Percentiles rank a stretch among this genome's conserved stretches.
Conservation (phyloP, 2,888 invertebrate genomes). For the Eupithecia tripunctaria region DNA sequence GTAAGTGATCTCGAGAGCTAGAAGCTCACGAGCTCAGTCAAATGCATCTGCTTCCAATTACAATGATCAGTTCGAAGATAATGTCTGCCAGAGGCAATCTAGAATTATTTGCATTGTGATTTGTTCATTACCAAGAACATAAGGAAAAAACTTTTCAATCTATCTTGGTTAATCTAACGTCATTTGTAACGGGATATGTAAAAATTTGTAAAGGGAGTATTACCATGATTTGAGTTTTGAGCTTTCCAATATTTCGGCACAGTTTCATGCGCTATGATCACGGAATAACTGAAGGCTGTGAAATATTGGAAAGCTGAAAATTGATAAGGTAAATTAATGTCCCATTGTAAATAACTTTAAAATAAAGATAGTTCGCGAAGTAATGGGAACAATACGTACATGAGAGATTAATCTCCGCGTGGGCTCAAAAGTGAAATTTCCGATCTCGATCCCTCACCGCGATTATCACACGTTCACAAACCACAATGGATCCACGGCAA, state of each 20-base stretch:
- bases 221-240: too few relatives aligned
- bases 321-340: too few relatives aligned
- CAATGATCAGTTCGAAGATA: constrained; percentile 36
- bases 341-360: too few relatives aligned
- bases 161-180: too few relatives aligned
- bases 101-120: constrained; percentile 34
- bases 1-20: constrained; percentile 30
- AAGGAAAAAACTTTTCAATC: too few relatives aligned
- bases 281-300: too few relatives aligned
- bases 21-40: constrained; percentile 33
- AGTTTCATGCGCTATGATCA: too few relatives aligned
- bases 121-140: constrained; percentile 37
- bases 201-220: too few relatives aligned
- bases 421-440: constrained; percentile 74
- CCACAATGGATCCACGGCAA: constrained; percentile 52
- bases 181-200: too few relatives aligned
- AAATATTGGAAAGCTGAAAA: too few relatives aligned
- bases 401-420: constrained; percentile 51
- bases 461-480: constrained; percentile 65
- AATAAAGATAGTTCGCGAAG: constrained; percentile 26
- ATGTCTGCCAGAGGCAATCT: constrained; percentile 33
- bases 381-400: constrained; percentile 46
- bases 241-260: too few relatives aligned
- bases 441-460: constrained; percentile 71
- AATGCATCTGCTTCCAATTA: constrained; percentile 34